These are phyloP conservation scores for Plusia festucae DNA, from an alignment of 2,888 invertebrate genomes.

Conservation along the genomic window DNA sequence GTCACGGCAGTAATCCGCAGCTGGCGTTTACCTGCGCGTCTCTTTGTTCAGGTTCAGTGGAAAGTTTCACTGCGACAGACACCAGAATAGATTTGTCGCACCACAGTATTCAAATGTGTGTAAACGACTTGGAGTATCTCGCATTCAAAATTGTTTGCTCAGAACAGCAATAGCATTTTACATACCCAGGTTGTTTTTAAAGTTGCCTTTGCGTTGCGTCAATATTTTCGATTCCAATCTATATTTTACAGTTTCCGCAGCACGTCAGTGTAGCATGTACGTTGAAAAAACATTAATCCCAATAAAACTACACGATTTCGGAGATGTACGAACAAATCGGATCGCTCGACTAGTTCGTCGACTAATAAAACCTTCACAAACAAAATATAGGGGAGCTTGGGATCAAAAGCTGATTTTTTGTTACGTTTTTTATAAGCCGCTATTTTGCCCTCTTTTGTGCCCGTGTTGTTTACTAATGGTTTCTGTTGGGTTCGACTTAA, in stretches of 20 bases:
- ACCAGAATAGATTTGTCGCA: slow-evolving; percentile 74
- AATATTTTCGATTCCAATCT: not conserved
- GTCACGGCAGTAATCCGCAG: slow-evolving; percentile 77
- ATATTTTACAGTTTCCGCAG: slow-evolving; percentile 16
- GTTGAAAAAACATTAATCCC: slow-evolving; percentile 46
- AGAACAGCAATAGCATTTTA: not conserved
- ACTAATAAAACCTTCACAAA: slow-evolving; percentile 86
- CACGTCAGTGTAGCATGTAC: slow-evolving; percentile 32
- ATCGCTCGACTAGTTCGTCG: slow-evolving; percentile 79
- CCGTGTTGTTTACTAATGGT: slow-evolving; percentile 89
- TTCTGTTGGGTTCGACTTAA: slow-evolving; percentile 89
- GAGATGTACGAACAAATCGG: slow-evolving; percentile 63
- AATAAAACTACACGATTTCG: slow-evolving; percentile 55
- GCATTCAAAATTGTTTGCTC: slow-evolving; percentile 8
- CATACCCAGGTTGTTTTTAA: not conserved
- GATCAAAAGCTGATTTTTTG: slow-evolving; percentile 88
- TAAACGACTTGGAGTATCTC: slow-evolving; percentile 12
- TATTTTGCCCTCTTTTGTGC: slow-evolving; percentile 88
- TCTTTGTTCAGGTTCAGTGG: slow-evolving; percentile 84
- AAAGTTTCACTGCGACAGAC: slow-evolving; percentile 72
- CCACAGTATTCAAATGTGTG: slow-evolving; percentile 41
- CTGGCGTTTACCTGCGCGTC: slow-evolving; percentile 83
- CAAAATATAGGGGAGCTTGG: slow-evolving; percentile 82
- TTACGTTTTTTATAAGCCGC: slow-evolving; percentile 85
- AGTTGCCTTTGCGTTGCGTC: not conserved